These are phyloP conservation scores for Polydrusus pterygomalis DNA, from an alignment of 2,888 invertebrate genomes.

Conservation along the genomic window DNA sequence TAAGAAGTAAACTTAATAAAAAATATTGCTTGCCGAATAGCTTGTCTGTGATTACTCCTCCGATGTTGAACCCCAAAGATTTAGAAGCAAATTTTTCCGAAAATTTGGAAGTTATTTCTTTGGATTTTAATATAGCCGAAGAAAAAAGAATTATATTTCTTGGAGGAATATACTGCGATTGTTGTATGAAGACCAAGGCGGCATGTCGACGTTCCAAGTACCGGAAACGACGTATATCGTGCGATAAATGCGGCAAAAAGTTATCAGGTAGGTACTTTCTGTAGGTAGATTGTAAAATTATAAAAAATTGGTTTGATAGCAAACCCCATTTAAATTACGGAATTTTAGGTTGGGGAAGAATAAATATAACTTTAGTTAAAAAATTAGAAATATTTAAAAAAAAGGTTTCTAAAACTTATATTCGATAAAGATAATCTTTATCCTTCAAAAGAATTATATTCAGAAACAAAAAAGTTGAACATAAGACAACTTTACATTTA, in stretches of 20 bases:
- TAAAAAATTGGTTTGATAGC: no score
- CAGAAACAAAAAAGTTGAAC: no score
- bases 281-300: no score
- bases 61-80: not conserved
- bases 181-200: not conserved
- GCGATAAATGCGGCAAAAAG: not conserved
- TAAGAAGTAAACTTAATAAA: not conserved
- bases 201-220: not conserved
- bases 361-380: no score
- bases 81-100: not conserved
- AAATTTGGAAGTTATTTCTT: not conserved
- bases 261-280: not conserved
- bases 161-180: not conserved
- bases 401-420: no score
- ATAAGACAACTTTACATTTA: no score
- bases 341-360: no score
- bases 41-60: not conserved
- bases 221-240: not conserved
- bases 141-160: conserved; percentile 8
- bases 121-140: not conserved
- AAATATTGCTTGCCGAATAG: no score
- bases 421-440: no score
- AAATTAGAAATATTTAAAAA: no score
- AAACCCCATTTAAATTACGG: no score
- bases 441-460: no score